Evolutionary conservation across 2,113 vertebrate genomes (phyloP).

Genomic region (Ptilonorhynchus violaceus): DNA sequence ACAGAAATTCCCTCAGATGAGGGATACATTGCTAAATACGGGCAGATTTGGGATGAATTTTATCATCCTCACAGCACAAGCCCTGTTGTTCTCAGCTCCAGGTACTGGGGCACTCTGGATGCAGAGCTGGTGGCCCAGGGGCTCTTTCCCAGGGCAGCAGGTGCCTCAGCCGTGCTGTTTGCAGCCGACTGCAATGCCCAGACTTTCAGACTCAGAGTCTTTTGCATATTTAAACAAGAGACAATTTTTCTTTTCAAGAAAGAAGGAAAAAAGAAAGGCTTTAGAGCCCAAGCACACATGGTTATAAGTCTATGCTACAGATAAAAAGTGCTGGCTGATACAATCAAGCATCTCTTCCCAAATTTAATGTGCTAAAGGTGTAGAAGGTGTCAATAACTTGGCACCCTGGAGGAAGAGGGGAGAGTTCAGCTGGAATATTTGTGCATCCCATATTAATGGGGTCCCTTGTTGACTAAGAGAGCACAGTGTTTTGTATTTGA

Average conservation of each 20-base stretch:
- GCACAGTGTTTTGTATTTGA: background rate
- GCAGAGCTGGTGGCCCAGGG: background rate
- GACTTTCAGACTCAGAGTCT: background rate
- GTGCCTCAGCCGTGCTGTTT: background rate
- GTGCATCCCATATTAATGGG: background rate
- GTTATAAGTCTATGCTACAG: background rate
- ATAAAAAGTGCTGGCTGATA: background rate
- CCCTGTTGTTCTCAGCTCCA: background rate
- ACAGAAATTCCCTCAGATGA: background rate
- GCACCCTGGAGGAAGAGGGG: background rate
- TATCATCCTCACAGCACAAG: background rate
- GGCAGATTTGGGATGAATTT: background rate
- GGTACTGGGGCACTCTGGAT: background rate
- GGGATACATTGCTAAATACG: accelerated
- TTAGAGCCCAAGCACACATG: background rate
- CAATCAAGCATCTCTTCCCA: background rate
- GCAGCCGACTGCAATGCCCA: conserved; percentile 7
- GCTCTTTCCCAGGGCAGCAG: background rate
- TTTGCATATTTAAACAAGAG: background rate
- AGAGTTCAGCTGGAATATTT: background rate
- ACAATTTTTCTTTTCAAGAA: background rate
- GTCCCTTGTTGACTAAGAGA: background rate
- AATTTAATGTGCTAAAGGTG: background rate
- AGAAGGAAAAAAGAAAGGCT: accelerated
- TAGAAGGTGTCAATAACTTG: background rate